Conservation (phyloP, 2,113 vertebrate species). For the Dolichotis patagonum region DNA sequence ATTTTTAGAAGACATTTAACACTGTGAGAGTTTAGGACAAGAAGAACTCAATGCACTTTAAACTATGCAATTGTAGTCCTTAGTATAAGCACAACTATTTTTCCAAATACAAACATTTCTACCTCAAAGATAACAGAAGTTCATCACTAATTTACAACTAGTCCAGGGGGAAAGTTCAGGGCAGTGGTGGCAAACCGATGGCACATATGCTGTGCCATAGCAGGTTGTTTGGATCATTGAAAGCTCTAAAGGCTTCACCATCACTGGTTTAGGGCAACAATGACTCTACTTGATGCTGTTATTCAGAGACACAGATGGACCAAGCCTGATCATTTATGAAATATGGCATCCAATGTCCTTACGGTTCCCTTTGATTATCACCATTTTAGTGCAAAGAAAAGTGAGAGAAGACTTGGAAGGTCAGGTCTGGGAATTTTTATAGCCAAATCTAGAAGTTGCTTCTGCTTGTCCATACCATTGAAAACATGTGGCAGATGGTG, state of each 20-base stretch:
- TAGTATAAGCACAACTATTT: neutral
- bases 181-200: neutral
- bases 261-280: neutral
- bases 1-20: neutral
- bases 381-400: neutral
- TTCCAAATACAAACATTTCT: neutral
- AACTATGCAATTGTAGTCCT: neutral
- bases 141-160: neutral
- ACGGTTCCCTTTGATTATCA: neutral
- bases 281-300: neutral
- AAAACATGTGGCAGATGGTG: neutral
- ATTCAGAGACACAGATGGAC: neutral
- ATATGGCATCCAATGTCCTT: neutral
- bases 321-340: neutral
- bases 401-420: neutral
- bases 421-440: neutral
- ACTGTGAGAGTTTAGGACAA: neutral
- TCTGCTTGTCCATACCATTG: neutral
- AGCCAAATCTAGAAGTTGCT: neutral
- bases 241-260: neutral
- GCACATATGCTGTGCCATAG: neutral
- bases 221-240: neutral
- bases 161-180: neutral
- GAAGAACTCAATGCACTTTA: neutral
- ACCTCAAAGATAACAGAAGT: neutral